Evolutionary conservation across 2,888 invertebrate genomes (phyloP), one percentile per base, ranked within the genome.

Genomic region (Phania funesta): DNA sequence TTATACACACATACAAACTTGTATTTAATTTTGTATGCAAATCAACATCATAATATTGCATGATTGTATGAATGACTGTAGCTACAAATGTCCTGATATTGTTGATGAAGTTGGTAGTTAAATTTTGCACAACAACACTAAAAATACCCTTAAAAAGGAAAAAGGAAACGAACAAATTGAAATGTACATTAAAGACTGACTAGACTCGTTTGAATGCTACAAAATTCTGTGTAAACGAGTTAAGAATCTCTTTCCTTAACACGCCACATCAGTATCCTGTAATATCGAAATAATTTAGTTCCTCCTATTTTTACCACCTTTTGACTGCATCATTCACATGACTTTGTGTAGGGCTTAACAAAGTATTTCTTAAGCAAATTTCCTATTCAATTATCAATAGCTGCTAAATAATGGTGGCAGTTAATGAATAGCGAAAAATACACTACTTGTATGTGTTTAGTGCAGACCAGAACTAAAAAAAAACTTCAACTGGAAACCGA

Each of bases 321-420:
- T 29, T 13, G 11, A 9, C 2, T 20, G 44, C 22, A 9, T 48
- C 24, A 38, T 54, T 56, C 48, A 32, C 18, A 52, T 32, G 24
- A n/a, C 32, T 24, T 65, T 22, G 38, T 48, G 58, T 26, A 44
- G 50, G 20, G 9, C 50, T 58, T 41, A 65, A 52, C 2, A 22
- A 29, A 29, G 29, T 16, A 56, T 58, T 67, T 64, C 35, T 50
- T 71, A 44, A 18, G 18, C 48, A 62, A 70, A 75, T 70, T 68
- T 80, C 75, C 75, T 54, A 50, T 68, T 80, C 68, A 62, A 80
- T 75, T 75, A 74, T 56, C 62, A 62, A 16, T 64, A 68, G n/a
- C 41, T 41, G 29, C 60, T 54, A 74, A 68, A 79, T 52, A 64
- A 70, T n/a, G n/a, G n/a, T n/a, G 44, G 56, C 48, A 35, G 50